Base-by-base conservation (phyloP, 2,113 vertebrate species). In the Columbina picui region DNA sequence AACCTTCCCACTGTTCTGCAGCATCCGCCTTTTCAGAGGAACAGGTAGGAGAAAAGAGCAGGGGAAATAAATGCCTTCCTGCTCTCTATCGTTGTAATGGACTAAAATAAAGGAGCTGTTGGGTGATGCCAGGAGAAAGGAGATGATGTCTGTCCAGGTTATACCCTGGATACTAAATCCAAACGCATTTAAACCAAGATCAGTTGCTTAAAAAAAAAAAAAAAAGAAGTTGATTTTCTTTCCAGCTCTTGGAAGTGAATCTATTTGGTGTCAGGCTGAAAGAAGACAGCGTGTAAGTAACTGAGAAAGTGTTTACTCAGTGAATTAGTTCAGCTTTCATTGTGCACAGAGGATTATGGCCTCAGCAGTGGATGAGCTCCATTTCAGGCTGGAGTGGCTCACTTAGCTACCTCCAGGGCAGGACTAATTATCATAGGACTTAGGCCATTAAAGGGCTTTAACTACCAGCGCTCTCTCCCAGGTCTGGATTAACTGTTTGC, bases 351-450 rank as follows among this genome's bases (percentile, higher is more conserved):
- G 98, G 98, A 99, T 99, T 99, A 99, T 98, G 98, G 98, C 98
- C 97, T 98, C 97, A 98, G 97, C 97, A 97, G 97, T 96, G 97
- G 97, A 98, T 97, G 98, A 98, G 99, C 98, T 99, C 99, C 96
- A 98, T 99, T 99, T 99, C 99, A 99, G 98, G 98, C 98, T 99
- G 98, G 98, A 99, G 99, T 98, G 98, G 99, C 98, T 99, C 98
- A 98, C 98, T 98, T 97, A 98, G 98, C 98, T 99, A 99, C 99
- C 99, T 99, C 98, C 98, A 98, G 99, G 99, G 99, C 98, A 99
- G 98, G 99, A 98, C 99, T 99, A 99, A 99, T 99, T 99, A 99
- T 99, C 99, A 99, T 99, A 99, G 99, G 98, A 99, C 99, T 98
- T 98, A 98, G 99, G 98, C 99, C 99, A 99, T 99, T 99, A 99